phyloP scores from a whole-genome alignment of 2,113 vertebrate genomes.

The Gymnarchus niloticus region DNA sequence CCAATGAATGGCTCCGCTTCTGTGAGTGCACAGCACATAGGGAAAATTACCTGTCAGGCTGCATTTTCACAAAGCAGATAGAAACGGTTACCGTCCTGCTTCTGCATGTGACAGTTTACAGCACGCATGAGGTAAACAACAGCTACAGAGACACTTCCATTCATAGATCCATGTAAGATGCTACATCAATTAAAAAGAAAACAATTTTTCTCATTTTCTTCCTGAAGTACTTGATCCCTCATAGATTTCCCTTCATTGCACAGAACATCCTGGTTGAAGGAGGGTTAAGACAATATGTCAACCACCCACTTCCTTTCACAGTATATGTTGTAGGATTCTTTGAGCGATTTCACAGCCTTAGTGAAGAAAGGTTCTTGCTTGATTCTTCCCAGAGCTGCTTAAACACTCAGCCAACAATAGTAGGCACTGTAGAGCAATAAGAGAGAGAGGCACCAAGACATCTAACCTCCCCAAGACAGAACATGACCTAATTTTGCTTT shows the following conservation, averaged over 20 bases:
- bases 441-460: neutral
- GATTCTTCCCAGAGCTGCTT: neutral
- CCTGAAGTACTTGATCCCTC: neutral
- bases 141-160: conserved; percentile 24
- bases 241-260: neutral
- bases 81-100: conserved; percentile 31
- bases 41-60: conserved; percentile 45
- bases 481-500: neutral
- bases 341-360: neutral
- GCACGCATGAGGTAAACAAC: conserved; percentile 2
- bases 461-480: neutral
- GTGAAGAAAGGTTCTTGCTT: neutral
- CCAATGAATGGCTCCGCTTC: neutral
- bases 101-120: conserved; percentile 23
- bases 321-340: neutral
- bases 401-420: neutral
- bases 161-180: conserved; percentile 22
- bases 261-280: too few relatives aligned
- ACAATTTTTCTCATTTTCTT: neutral
- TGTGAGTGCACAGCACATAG: conserved; percentile 36
- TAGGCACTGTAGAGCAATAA: neutral
- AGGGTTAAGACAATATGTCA: neutral
- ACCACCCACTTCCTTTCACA: neutral
- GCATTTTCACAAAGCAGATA: conserved; percentile 26
- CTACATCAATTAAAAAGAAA: neutral